Evolutionary conservation across 1,140 invertebrate species (phyloP).

Genomic region (Drosophila pseudoananassae): DNA sequence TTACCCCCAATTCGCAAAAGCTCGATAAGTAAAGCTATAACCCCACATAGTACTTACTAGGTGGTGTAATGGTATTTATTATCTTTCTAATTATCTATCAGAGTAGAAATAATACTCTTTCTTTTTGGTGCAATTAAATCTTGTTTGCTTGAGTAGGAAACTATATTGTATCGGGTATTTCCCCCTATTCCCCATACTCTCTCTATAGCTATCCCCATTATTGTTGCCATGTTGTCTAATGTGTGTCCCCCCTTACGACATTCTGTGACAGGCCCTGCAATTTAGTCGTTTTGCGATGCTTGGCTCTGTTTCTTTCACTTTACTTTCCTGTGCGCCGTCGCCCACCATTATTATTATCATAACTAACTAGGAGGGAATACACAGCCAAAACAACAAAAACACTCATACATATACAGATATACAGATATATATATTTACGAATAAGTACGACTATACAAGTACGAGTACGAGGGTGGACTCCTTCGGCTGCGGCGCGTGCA

Average conservation of each 20-base stretch:
- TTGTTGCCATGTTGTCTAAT: conserved; percentile 2
- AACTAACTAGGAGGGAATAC: conserved; percentile 54
- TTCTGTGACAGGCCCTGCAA: conserved; percentile 14
- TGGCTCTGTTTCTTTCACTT: conserved; percentile 2
- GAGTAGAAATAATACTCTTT: too few relatives aligned
- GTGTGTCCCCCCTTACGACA: conserved; percentile 4
- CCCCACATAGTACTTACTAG: too few relatives aligned
- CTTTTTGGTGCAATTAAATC: not conserved
- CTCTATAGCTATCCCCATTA: not conserved
- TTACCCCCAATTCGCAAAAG: conserved; percentile 3
- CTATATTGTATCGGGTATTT: not conserved
- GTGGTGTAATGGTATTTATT: too few relatives aligned
- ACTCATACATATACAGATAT: too few relatives aligned
- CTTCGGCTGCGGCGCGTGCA: conserved; percentile 55
- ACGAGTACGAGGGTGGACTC: conserved; percentile 28
- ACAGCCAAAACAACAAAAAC: conserved; percentile 12
- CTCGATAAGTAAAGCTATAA: not conserved
- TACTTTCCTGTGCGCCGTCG: conserved; percentile 8
- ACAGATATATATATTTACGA: not conserved
- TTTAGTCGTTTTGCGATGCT: conserved; percentile 35
- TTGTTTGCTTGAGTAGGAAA: not conserved
- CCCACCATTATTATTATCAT: conserved; percentile 68
- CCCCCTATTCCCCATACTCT: not conserved
- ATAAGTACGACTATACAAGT: not conserved
- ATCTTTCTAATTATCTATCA: not conserved